Evolutionary conservation across 2,888 invertebrate genomes (phyloP).

Genomic region (Halocaridina rubra): DNA sequence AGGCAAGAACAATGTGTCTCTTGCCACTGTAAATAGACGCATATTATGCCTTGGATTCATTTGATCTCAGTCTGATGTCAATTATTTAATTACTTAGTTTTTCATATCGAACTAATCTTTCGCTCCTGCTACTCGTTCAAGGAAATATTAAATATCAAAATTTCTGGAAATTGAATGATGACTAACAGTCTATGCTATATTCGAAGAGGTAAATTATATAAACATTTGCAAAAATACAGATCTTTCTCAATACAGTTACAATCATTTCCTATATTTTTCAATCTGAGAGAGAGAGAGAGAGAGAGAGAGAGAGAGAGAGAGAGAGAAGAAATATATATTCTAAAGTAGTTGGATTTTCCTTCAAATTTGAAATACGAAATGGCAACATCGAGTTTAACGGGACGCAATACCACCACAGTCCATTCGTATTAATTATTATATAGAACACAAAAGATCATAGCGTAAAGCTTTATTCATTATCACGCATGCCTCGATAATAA

Average conservation of each 20-base stretch:
- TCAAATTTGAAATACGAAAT: neutral
- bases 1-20: too few relatives aligned
- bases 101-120: too few relatives aligned
- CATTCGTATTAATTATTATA: too few relatives aligned
- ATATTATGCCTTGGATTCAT: too few relatives aligned
- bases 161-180: neutral
- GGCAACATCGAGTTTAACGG: neutral
- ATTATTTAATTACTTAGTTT: too few relatives aligned
- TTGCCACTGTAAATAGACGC: too few relatives aligned
- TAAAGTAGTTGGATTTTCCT: neutral
- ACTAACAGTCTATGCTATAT: neutral
- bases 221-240: too few relatives aligned
- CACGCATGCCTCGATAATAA: neutral
- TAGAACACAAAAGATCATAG: too few relatives aligned
- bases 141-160: too few relatives aligned
- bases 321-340: neutral
- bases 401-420: neutral
- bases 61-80: too few relatives aligned
- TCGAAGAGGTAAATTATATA: neutral
- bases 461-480: too few relatives aligned
- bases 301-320: neutral
- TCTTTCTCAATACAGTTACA: neutral
- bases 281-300: neutral
- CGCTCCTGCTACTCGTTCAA: too few relatives aligned
- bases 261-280: neutral